phyloP scores from a whole-genome alignment of 2,797 vertebrate genomes.

The Amphiprion clarkii region DNA sequence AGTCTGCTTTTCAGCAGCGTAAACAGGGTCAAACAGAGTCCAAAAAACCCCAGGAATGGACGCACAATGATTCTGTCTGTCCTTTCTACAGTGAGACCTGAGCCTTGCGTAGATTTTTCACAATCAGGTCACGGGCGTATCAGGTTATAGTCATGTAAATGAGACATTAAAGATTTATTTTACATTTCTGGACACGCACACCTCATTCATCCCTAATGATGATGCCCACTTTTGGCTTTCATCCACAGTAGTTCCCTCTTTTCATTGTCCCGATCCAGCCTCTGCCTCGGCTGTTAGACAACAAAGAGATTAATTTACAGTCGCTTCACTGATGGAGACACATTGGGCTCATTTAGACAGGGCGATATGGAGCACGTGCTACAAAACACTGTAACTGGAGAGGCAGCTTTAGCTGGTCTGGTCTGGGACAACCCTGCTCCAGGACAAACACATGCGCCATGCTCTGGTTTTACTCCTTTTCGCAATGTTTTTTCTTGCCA shows the following conservation, averaged over 20 bases:
- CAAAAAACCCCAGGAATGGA: constrained; percentile 1
- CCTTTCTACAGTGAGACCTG: not conserved
- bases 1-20: constrained; percentile 13
- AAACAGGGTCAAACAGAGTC: constrained; percentile 7
- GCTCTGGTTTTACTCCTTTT: constrained; percentile 33
- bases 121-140: not conserved
- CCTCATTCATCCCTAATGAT: not conserved
- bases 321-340: constrained; percentile 57
- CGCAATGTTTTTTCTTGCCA: not conserved
- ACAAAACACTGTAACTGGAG: constrained; percentile 63
- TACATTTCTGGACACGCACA: constrained; percentile 8
- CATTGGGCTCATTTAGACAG: constrained; percentile 61
- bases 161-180: constrained; percentile 17
- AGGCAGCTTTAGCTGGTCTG: constrained; percentile 55
- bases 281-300: constrained; percentile 60
- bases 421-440: constrained; percentile 48
- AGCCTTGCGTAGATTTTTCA: not conserved
- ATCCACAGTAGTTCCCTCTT: constrained; percentile 25
- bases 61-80: not conserved
- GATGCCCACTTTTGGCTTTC: constrained; percentile 16
- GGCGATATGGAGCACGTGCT: constrained; percentile 68
- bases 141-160: not conserved
- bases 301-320: constrained; percentile 79
- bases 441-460: constrained; percentile 61
- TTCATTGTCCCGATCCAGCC: constrained; percentile 51